Evolutionary conservation across 2,888 invertebrate genomes (phyloP).

Genomic region (Frankliniella fusca): DNA sequence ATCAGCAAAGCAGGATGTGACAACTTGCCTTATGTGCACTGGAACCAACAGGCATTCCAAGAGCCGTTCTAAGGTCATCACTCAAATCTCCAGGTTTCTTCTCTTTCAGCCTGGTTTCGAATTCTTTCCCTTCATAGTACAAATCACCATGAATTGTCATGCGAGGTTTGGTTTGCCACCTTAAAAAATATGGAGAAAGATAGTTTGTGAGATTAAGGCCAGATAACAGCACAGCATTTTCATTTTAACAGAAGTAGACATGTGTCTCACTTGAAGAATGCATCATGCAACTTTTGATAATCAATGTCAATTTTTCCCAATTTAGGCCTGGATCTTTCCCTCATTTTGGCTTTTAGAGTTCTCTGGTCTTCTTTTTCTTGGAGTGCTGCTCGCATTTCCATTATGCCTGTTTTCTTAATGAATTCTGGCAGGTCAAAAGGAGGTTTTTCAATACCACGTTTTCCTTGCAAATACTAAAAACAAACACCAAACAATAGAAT

Average conservation of each 20-base stretch:
- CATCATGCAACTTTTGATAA: slow-evolving; percentile 98
- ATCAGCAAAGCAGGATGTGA: neutral
- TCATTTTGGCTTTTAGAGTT: slow-evolving; percentile 93
- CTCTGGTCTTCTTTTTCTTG: slow-evolving; percentile 96
- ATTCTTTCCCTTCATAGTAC: slow-evolving; percentile 98
- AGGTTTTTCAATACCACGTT: slow-evolving; percentile 97
- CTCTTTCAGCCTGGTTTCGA: slow-evolving; percentile 93
- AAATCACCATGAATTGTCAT: slow-evolving; percentile 99
- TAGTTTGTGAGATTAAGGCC: slow-evolving; percentile 19
- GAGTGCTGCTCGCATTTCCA: slow-evolving; percentile 98
- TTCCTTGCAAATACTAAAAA: slow-evolving; percentile 79
- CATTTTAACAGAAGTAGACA: neutral
- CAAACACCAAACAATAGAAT: slow-evolving; percentile 31
- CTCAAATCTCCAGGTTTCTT: slow-evolving; percentile 98
- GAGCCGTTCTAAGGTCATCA: slow-evolving; percentile 90
- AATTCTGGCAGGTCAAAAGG: slow-evolving; percentile 98
- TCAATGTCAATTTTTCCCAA: slow-evolving; percentile 99
- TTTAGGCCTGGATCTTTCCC: slow-evolving; percentile 93
- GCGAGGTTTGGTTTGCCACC: slow-evolving; percentile 98
- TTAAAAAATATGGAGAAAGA: slow-evolving; percentile 44
- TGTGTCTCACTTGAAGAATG: slow-evolving; percentile 81
- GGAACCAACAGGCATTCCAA: slow-evolving; percentile 98
- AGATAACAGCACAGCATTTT: neutral
- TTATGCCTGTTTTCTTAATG: slow-evolving; percentile 98
- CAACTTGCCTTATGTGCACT: slow-evolving; percentile 71